Percentiles rank a stretch among this genome's conserved stretches.
Conservation (phyloP, 2,888 invertebrate species). For the Trypoxylon attenuatum region DNA sequence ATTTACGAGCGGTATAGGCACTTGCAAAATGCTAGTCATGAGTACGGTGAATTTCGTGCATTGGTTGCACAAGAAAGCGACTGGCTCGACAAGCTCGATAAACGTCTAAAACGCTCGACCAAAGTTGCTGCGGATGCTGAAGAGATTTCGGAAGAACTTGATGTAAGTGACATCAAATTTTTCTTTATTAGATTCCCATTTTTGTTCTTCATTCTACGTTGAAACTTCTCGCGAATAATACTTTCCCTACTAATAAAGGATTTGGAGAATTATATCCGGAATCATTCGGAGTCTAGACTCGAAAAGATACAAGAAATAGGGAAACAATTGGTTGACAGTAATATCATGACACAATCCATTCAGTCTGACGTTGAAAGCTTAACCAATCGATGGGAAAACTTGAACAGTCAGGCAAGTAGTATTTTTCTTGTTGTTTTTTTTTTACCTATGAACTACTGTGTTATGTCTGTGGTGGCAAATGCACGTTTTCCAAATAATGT, state of each 20-base stretch:
- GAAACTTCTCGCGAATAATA: not conserved
- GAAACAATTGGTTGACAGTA: constrained; percentile 83
- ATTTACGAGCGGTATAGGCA: constrained; percentile 81
- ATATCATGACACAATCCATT: constrained; percentile 84
- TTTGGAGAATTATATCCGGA: constrained; percentile 86
- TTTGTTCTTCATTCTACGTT: not conserved
- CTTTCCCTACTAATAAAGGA: constrained; percentile 77
- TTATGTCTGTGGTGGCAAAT: too few species aligned
- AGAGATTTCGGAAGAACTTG: constrained; percentile 92
- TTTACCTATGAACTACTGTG: too few species aligned
- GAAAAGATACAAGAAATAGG: constrained; percentile 86
- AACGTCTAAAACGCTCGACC: constrained; percentile 82
- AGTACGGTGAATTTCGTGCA: constrained; percentile 86
- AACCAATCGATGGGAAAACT: constrained; percentile 80
- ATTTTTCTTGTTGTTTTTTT: too few species aligned
- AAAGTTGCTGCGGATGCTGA: constrained; percentile 90
- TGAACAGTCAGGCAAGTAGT: constrained; percentile 80
- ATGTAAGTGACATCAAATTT: constrained; percentile 77
- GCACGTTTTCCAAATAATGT: too few species aligned
- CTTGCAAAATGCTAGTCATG: constrained; percentile 84
- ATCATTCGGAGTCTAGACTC: constrained; percentile 84
- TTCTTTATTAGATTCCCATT: not conserved
- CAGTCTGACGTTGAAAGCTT: constrained; percentile 81
- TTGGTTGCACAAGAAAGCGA: constrained; percentile 86
- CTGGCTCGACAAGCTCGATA: constrained; percentile 88